A percentile compares a stretch with the other conserved stretches of the same genome.
Evolutionary conservation across 2,797 vertebrate species (phyloP).

Genomic region (Erithacus rubecula): DNA sequence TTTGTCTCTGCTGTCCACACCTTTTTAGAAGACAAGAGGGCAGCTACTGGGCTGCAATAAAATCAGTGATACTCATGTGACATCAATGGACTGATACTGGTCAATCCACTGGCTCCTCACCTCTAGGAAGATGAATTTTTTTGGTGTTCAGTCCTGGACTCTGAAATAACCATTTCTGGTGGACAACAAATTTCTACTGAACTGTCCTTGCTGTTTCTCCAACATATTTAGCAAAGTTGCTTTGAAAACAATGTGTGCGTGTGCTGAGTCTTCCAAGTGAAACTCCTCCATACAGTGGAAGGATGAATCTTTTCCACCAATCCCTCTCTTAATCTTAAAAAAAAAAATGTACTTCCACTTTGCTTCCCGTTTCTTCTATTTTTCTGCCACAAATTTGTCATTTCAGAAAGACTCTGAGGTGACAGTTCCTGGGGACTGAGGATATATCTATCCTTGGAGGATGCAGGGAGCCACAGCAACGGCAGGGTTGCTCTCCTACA

Average conservation of each 20-base stretch:
- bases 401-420: conserved; percentile 17
- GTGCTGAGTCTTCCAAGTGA: background rate
- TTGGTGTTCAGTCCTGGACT: background rate
- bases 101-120: background rate
- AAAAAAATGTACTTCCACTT: background rate
- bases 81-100: background rate
- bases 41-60: background rate
- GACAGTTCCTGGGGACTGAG: conserved; percentile 2
- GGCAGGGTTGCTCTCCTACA: background rate
- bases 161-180: background rate
- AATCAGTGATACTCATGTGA: background rate
- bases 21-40: background rate
- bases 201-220: background rate
- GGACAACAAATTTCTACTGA: background rate
- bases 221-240: background rate
- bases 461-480: background rate
- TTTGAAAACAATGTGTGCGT: background rate
- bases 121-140: background rate
- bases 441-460: background rate
- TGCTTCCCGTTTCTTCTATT: conserved; percentile 6
- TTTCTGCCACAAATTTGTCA: conserved; percentile 8
- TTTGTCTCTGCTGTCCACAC: background rate
- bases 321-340: background rate
- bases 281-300: background rate
- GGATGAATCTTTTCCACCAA: background rate